These are phyloP conservation scores for Ariolimax columbianus DNA, from an alignment of 2,888 invertebrate species.

Conservation along the genomic window DNA sequence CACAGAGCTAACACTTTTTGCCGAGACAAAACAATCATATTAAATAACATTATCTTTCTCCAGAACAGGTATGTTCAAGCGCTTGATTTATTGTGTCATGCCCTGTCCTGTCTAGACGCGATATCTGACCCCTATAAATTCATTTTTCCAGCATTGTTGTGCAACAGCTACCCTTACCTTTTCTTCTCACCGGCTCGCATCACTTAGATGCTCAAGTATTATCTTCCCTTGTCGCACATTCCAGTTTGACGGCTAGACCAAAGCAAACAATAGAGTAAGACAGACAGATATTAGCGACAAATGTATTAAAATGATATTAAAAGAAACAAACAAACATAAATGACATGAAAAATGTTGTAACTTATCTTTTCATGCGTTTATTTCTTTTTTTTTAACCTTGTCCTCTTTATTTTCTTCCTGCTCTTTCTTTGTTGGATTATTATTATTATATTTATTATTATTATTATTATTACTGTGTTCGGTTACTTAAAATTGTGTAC, in stretches of 20 bases:
- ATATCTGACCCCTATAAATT: not conserved
- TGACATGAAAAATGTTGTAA: not conserved
- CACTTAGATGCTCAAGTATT: not conserved
- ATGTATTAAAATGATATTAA: not conserved
- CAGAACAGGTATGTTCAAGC: not conserved
- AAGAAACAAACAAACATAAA: not conserved
- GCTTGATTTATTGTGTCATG: not conserved
- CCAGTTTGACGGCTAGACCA: not conserved
- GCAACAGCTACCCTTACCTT: not conserved
- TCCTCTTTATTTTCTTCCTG: no score
- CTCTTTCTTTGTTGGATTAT: no score
- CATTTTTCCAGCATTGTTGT: not conserved
- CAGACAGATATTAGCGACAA: not conserved
- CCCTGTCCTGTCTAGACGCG: constrained; percentile 17
- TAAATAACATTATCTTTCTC: not conserved
- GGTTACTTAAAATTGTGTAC: no score
- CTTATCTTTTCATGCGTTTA: no score
- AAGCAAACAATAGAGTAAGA: not conserved
- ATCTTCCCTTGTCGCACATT: not conserved
- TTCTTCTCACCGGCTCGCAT: not conserved
- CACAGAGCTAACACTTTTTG: not conserved
- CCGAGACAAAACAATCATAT: constrained; percentile 3
- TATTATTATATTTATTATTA: no score
- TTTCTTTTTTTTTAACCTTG: no score
- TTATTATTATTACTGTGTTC: no score